Evolutionary conservation across 2,797 vertebrate genomes (phyloP).

Genomic region (Cetoscarus ocellatus): DNA sequence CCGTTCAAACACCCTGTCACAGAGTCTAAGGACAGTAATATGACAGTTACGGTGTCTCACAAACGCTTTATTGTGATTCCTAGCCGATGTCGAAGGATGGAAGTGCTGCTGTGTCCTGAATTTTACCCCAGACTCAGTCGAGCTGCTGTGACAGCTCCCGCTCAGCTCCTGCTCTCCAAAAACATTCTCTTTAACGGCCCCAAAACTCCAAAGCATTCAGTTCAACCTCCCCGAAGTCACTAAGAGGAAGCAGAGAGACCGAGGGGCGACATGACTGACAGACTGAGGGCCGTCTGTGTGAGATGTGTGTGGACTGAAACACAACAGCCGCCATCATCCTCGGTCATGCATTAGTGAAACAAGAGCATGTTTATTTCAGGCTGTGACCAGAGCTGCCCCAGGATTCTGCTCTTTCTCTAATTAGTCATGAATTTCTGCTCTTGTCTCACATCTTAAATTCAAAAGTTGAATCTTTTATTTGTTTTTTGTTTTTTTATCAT

Average conservation of each 20-base stretch:
- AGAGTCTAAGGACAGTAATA: background rate
- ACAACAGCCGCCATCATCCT: background rate
- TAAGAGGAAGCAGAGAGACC: slow-evolving; percentile 24
- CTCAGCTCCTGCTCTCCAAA: slow-evolving; percentile 22
- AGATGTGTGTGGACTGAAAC: slow-evolving; percentile 13
- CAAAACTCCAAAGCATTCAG: slow-evolving; percentile 37
- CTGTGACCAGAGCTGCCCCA: background rate
- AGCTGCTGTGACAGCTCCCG: slow-evolving; percentile 43
- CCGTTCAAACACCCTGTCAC: background rate
- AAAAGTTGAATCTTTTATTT: background rate
- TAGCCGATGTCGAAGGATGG: slow-evolving; percentile 11
- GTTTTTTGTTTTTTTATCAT: background rate
- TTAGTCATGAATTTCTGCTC: too few species aligned
- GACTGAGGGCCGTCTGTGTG: slow-evolving; percentile 4
- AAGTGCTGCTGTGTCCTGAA: slow-evolving; percentile 23
- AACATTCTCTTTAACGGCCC: slow-evolving; percentile 9
- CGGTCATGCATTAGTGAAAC: slow-evolving; percentile 8
- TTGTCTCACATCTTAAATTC: background rate
- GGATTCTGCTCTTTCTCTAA: background rate
- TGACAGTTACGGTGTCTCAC: slow-evolving; percentile 15
- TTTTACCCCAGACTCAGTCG: slow-evolving; percentile 35
- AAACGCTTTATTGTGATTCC: slow-evolving; percentile 11
- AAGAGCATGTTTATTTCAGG: background rate
- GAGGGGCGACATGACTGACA: slow-evolving; percentile 36
- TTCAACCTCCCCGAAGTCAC: slow-evolving; percentile 28